Conservation (phyloP, 2,888 invertebrate genomes). For the Bugulina stolonifera region DNA sequence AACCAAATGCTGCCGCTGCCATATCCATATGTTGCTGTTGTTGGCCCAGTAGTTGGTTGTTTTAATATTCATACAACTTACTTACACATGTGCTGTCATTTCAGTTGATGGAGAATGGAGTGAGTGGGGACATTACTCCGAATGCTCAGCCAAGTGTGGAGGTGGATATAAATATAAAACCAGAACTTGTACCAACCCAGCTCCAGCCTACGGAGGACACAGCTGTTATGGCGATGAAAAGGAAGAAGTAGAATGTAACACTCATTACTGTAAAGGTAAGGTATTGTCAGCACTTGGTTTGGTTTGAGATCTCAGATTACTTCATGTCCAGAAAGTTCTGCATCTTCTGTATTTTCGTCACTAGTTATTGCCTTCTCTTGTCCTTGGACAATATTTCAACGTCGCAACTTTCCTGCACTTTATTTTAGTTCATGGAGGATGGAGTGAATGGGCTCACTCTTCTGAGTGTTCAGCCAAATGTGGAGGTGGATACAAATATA, state of each 20-base stretch:
- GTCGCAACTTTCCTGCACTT: neutral
- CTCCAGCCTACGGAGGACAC: constrained; percentile 42
- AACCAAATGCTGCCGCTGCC: too few species aligned
- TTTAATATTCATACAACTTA: too few species aligned
- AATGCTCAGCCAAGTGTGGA: constrained; percentile 42
- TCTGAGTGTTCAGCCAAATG: constrained; percentile 33
- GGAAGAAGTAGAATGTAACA: neutral
- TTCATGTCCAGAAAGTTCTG: too few species aligned
- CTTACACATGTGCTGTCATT: too few species aligned
- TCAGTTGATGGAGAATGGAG: constrained; percentile 46
- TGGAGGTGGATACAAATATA: constrained; percentile 36
- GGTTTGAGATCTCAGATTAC: too few species aligned
- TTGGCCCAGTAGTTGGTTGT: too few species aligned
- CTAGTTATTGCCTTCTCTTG: too few species aligned
- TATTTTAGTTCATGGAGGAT: neutral
- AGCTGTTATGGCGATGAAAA: constrained; percentile 35
- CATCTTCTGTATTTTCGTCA: too few species aligned
- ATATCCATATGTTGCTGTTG: too few species aligned
- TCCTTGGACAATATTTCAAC: neutral
- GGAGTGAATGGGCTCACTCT: neutral
- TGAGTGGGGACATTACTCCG: constrained; percentile 40
- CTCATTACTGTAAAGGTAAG: constrained; percentile 1
- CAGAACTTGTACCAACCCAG: constrained; percentile 41
- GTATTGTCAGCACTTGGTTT: too few species aligned
- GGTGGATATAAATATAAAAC: constrained; percentile 35